Evolutionary conservation across 2,888 invertebrate genomes (phyloP), one percentile per base, ranked within the genome.

Genomic region (Calameuta idolon): DNA sequence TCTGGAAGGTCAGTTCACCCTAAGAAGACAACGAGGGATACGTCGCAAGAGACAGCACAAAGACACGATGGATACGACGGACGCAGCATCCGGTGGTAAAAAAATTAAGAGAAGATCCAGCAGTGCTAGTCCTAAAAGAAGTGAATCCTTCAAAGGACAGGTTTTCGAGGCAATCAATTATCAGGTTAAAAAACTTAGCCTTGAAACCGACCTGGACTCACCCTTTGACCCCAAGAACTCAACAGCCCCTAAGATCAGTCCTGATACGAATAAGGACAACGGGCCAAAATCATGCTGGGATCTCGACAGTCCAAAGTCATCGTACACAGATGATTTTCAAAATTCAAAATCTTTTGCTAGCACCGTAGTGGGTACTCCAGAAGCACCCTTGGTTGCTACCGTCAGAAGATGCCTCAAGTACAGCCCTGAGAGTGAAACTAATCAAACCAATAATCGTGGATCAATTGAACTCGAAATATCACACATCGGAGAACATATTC

Each of bases 391-490:
- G 33, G 88, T 91, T 11, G 91, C 91, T 0, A 91, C 91, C 5
- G 91, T 91, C 37, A 85, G 91, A 37, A 85, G 91, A 40, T 91
- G 91, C 76, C 81, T 91, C 73, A 91, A 91, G 77, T 91, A 90
- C 77, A 91, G 91, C 76, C 91, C 91, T 4, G 85, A 85, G 69
- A 81, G 80, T 12, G 91, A 91, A 37, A 82, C 80, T 4, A 76
- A 30, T 34, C 69, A 75, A 34, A 37, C 30, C 4, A 31, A 55
- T 34, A 68, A 83, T 12, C 83, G 87, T n/a, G 95, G 94, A 34
- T 94, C 94, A 4, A 93, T 95, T 84, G 95, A 95, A 85, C 91
- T 95, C 85, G 94, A 94, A 87, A 94, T 94, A 79, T 92, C 92
- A 69, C 92, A 92, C n/a, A 92, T 92, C 68, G 93, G 93, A 82